Base-by-base conservation (phyloP, 2,888 invertebrate genomes). In the Drosophila demipolita region DNA sequence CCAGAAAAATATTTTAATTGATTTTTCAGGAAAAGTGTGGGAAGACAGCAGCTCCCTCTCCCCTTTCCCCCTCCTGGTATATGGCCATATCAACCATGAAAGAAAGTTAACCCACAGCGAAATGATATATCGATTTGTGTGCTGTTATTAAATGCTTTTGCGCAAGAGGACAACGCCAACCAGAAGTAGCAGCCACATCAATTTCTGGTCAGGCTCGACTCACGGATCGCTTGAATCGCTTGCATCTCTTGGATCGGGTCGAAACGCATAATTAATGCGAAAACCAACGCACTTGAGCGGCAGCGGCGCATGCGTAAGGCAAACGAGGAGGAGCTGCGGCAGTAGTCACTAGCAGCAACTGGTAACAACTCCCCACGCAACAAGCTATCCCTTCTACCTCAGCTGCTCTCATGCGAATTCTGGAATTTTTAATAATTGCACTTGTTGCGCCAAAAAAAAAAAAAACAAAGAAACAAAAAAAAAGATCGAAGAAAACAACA, bases 401-500 rank as follows among this genome's bases (percentile, higher is more conserved):
- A 36, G 26, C 55, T 59, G 26, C 66, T 58, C 71, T 67, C 55
- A 23, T 49, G 58, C 67, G 52, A 74, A 87, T 89, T 89, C 90
- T 84, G 90, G 90, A 87, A 87, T 89, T 90, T 87, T 90, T 90
- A 87, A 90, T 87, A 87, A 87, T 87, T 87, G 90, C 86, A 87
- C 86, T 87, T 87, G 86, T 87, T 87, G 86, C 90, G 90, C 84
- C 87, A 68, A 75, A 88, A 87, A 78, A 85, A 75, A 72, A 67
- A 52, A 57, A 53, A 69, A 29, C 5, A 29, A 29, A 5, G 4
- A 29, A 29, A 29, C 23, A 65, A 63, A 60, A 49, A 58, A 62
- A 64, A 61, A 57, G 58, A 60, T 33, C 33, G n/a, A 69, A 55
- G 59, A 68, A 61, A 79, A 61, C 64, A 79, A 74, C 70, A 77